These are phyloP conservation scores for Cotesia glomerata DNA, from an alignment of 1,140 invertebrate genomes.

Conservation along the genomic window DNA sequence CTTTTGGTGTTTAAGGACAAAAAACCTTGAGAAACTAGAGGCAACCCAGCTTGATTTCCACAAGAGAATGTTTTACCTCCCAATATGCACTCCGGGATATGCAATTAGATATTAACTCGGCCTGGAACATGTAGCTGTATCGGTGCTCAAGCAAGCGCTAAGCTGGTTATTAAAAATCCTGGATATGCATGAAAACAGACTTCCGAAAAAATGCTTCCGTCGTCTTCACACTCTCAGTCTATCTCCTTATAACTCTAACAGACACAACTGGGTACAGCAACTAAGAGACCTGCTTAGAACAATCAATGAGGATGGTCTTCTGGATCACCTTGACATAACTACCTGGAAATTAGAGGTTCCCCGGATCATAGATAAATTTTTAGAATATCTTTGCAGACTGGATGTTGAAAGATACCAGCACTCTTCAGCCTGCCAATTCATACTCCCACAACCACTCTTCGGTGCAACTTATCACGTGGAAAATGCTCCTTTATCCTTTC, in stretches of 20 bases:
- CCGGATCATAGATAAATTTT: no score
- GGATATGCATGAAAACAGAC: conserved; percentile 3
- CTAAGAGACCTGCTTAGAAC: no score
- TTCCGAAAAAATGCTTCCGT: conserved; percentile 4
- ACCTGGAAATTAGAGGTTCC: no score
- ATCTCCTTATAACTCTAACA: conserved; percentile 9
- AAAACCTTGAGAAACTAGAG: conserved; percentile 2
- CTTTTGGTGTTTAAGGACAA: neutral
- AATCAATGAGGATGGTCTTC: no score
- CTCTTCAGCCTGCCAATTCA: no score
- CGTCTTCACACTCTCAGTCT: conserved; percentile 5
- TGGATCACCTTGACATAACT: no score
- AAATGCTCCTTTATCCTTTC: no score
- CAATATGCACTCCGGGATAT: conserved; percentile 11
- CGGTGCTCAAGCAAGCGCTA: neutral
- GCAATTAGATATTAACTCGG: neutral
- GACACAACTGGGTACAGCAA: no score
- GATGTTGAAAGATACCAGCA: no score
- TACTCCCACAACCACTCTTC: no score
- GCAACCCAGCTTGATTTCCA: neutral
- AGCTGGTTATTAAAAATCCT: conserved; percentile 14
- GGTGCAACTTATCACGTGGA: no score
- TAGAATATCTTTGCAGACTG: no score
- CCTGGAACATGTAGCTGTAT: neutral
- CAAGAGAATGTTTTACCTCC: neutral